phyloP scores from a whole-genome alignment of 1,140 invertebrate species.

The Ephestia elutella region DNA sequence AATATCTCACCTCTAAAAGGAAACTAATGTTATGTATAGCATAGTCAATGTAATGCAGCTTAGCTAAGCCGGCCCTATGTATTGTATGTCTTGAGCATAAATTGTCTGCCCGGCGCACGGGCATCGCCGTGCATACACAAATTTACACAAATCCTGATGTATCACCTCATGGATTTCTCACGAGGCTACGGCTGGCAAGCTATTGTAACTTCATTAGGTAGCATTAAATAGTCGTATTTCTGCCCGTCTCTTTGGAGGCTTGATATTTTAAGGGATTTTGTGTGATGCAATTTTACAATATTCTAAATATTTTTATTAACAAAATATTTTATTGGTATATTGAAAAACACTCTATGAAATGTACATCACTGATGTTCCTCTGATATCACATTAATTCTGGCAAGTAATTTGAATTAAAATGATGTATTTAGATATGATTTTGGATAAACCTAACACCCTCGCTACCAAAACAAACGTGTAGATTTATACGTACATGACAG shows the following conservation, averaged over 20 bases:
- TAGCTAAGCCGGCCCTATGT: neutral
- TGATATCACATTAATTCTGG: too few species aligned
- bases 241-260: too few species aligned
- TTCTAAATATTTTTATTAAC: too few species aligned
- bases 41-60: neutral
- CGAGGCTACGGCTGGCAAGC: neutral
- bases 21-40: neutral
- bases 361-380: too few species aligned
- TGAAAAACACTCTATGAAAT: too few species aligned
- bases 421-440: too few species aligned
- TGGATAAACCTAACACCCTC: slow-evolving; percentile 1
- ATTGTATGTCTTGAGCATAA: neutral
- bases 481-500: slow-evolving; percentile 24
- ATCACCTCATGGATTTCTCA: neutral
- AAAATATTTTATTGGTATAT: too few species aligned
- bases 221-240: neutral
- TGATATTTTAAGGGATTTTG: too few species aligned
- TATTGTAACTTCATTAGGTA: neutral
- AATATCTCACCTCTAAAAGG: too few species aligned
- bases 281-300: too few species aligned
- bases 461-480: slow-evolving; percentile 4
- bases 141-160: neutral
- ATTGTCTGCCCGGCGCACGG: neutral
- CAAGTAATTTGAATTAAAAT: too few species aligned
- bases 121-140: neutral